phyloP scores from a whole-genome alignment of 2,888 invertebrate genomes.

The Drosophila cognata region DNA sequence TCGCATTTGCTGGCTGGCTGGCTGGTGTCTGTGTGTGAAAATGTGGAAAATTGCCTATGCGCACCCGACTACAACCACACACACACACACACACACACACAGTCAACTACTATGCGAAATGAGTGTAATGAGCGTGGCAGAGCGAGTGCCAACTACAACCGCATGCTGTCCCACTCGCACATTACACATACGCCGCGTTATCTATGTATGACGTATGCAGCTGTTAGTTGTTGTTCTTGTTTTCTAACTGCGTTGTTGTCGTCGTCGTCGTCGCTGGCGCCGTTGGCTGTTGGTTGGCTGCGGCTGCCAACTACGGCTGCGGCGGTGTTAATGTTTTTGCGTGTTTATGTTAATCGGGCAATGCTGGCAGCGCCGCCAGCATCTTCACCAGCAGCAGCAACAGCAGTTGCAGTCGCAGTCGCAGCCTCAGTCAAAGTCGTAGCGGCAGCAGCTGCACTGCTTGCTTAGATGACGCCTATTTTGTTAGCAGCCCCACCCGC shows the following conservation, averaged over 20 bases:
- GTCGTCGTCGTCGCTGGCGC: conserved; percentile 60
- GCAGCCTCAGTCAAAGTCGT: conserved; percentile 2
- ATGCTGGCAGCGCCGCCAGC: conserved; percentile 47
- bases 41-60: conserved; percentile 82
- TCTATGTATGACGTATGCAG: conserved; percentile 71
- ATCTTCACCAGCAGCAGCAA: conserved; percentile 11
- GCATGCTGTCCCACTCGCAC: conserved; percentile 53
- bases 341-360: conserved; percentile 84
- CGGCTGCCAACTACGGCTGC: conserved; percentile 49
- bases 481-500: conserved; percentile 49
- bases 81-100: conserved; percentile 8
- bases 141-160: conserved; percentile 54
- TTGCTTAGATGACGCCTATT: conserved; percentile 81
- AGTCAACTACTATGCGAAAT: conserved; percentile 69
- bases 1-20: conserved; percentile 53
- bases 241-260: conserved; percentile 81
- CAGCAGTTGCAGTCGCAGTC: conserved; percentile 16
- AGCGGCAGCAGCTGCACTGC: conserved; percentile 39
- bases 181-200: conserved; percentile 81
- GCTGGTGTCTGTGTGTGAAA: conserved; percentile 61
- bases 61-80: conserved; percentile 67
- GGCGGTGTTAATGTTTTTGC: conserved; percentile 82
- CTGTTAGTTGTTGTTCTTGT: conserved; percentile 49
- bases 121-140: conserved; percentile 80
- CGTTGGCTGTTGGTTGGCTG: conserved; percentile 73